phyloP scores from a whole-genome alignment of 2,797 vertebrate genomes.

The Microctenopoma stevenorrisi region DNA sequence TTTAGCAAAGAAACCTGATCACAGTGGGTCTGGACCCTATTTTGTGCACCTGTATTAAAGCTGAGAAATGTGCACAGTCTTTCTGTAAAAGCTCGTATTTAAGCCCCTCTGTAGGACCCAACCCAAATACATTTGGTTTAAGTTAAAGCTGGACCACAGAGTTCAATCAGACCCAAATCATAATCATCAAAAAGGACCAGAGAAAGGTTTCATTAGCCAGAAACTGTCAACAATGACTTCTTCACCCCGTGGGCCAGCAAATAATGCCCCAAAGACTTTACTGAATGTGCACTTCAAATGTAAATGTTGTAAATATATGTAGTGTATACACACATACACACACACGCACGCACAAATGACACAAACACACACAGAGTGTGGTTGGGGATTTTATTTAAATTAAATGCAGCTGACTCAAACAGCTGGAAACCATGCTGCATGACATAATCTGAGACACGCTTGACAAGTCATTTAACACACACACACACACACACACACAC shows the following conservation, averaged over 20 bases:
- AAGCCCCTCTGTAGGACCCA: constrained; percentile 40
- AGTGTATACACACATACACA: constrained; percentile 3
- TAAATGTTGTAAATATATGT: constrained; percentile 2
- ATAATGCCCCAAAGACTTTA: constrained; percentile 20
- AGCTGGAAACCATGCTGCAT: constrained; percentile 75
- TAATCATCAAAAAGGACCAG: constrained; percentile 22
- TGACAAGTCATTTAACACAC: constrained; percentile 54
- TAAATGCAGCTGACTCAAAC: constrained; percentile 62
- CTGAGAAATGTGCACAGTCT: constrained; percentile 21
- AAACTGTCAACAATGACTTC: constrained; percentile 25
- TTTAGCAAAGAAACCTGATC: constrained; percentile 26
- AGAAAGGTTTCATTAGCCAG: constrained; percentile 30
- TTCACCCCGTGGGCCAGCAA: not conserved
- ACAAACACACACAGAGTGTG: constrained; percentile 24
- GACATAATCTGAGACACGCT: constrained; percentile 63
- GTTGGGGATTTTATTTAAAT: constrained; percentile 48
- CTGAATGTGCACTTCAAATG: constrained; percentile 6
- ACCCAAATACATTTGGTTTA: constrained; percentile 74
- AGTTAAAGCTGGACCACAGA: constrained; percentile 57
- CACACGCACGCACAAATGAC: not conserved
- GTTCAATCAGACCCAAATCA: constrained; percentile 50
- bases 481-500: constrained; percentile 14
- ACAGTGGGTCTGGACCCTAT: not conserved
- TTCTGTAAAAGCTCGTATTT: constrained; percentile 40
- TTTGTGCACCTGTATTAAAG: constrained; percentile 36